Percentiles rank a stretch among this genome's conserved stretches.
These are phyloP conservation scores for Blera fallax DNA, from an alignment of 2,888 invertebrate genomes.

Conservation along the genomic window DNA sequence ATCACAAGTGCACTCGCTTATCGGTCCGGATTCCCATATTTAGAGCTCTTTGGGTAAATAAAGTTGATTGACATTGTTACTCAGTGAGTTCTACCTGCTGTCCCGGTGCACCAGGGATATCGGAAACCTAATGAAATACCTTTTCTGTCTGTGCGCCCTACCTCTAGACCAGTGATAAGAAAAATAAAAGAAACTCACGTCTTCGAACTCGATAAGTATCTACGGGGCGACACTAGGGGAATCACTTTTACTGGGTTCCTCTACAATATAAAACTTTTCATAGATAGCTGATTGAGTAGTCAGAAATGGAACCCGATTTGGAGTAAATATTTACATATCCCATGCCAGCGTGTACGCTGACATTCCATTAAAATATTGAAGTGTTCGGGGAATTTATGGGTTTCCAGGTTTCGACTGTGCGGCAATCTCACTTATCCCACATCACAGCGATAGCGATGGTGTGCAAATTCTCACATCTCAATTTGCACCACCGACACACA, in stretches of 20 bases:
- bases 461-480: conserved; percentile 72
- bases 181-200: conserved; percentile 50
- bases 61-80: conserved; percentile 56
- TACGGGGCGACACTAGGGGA: conserved; percentile 42
- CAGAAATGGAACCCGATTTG: conserved; percentile 46
- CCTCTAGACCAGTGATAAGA: conserved; percentile 44
- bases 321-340: conserved; percentile 59
- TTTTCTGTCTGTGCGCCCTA: neutral
- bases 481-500: conserved; percentile 68
- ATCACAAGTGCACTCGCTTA: conserved; percentile 62
- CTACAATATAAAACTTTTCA: neutral
- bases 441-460: conserved; percentile 42
- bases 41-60: conserved; percentile 56
- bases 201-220: conserved; percentile 54
- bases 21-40: conserved; percentile 51
- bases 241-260: conserved; percentile 6
- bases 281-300: conserved; percentile 60
- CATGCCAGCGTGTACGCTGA: conserved; percentile 6
- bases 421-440: conserved; percentile 43
- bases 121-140: conserved; percentile 41
- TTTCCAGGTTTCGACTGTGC: conserved; percentile 10
- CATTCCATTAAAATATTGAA: conserved; percentile 7
- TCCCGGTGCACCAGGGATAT: conserved; percentile 25
- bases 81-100: conserved; percentile 33
- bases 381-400: conserved; percentile 39